Base-by-base conservation (phyloP, 1,140 invertebrate species). In the Drosophila sp. region DNA sequence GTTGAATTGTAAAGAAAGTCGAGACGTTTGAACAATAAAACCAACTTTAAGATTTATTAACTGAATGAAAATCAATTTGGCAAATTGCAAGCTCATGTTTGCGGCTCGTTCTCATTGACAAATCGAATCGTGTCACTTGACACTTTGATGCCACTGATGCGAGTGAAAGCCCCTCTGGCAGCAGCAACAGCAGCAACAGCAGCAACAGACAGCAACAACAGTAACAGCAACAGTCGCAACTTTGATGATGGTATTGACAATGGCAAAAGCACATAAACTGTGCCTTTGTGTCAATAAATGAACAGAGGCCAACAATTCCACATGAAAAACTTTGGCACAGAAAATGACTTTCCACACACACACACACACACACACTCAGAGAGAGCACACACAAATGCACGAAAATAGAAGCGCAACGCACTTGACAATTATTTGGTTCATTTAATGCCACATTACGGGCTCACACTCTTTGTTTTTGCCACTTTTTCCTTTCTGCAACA, bases 211-310 rank as follows among this genome's bases (percentile, higher is more conserved):
- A 51, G 29, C 57, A 61, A 7, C 34, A 62, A 11, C 18, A 53
- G 7, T 14, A 18, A 25, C 34, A 51, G 2, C 43, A 53, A 13
- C 61, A 59, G 38, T 36, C 9, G 11, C 43, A 13, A 53, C 51
- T 38, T 58, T 66, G 65, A 40, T 45, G 40, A 45, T 58, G 61
- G 58, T 76, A 65, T 80, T 83, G 76, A 86, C 83, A 82, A 89
- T 76, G 72, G 64, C 56, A 61, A 70, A 67, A 77, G 64, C 40
- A 66, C 62, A 67, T 80, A 86, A 86, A 82, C 71, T 86, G 74
- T 89, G 84, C 79, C 83, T 89, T 87, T 89, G 79, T 87, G 84
- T 80, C 82, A 86, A 84, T 84, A 84, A 83, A 84, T 83, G 80
- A 83, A 74, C 66, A 61, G 58, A 50, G 77, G 77, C 79, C 77